phyloP scores from a whole-genome alignment of 2,888 invertebrate genomes.

The Napeogenes sylphis region DNA sequence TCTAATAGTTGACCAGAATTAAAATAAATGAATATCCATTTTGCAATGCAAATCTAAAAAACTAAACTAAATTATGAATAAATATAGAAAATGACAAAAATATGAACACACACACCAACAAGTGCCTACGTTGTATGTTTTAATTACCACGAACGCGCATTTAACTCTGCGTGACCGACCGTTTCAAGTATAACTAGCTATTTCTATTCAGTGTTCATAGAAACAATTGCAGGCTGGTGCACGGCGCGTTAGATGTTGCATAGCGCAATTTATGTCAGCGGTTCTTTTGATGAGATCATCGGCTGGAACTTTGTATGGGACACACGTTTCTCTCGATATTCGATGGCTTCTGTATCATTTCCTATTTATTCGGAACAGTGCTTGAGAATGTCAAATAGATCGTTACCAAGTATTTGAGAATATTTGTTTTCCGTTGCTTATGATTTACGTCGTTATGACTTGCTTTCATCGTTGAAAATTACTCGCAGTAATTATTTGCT shows the following conservation, averaged over 20 bases:
- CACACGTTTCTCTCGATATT: constrained; percentile 58
- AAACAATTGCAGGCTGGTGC: constrained; percentile 74
- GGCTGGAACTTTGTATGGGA: constrained; percentile 70
- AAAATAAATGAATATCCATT: too few species aligned
- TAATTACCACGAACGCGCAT: constrained; percentile 29
- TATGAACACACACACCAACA: background rate
- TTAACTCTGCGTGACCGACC: constrained; percentile 20
- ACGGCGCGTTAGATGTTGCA: constrained; percentile 76
- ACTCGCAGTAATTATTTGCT: background rate
- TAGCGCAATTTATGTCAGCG: constrained; percentile 74
- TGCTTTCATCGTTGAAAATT: background rate
- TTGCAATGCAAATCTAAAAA: too few species aligned
- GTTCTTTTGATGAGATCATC: constrained; percentile 76
- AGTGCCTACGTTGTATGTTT: constrained; percentile 32
- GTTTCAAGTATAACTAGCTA: constrained; percentile 57
- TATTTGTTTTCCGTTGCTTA: constrained; percentile 19
- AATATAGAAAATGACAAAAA: background rate
- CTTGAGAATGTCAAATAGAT: constrained; percentile 64
- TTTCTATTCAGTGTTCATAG: constrained; percentile 77
- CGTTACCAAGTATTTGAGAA: constrained; percentile 63
- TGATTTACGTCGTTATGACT: background rate
- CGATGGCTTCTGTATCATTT: constrained; percentile 67
- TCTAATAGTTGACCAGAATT: too few species aligned
- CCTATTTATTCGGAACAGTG: constrained; percentile 62
- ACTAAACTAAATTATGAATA: too few species aligned